phyloP scores from a whole-genome alignment of 92 coral and sea anemone genomes.

The Zoanthus gigantus region DNA sequence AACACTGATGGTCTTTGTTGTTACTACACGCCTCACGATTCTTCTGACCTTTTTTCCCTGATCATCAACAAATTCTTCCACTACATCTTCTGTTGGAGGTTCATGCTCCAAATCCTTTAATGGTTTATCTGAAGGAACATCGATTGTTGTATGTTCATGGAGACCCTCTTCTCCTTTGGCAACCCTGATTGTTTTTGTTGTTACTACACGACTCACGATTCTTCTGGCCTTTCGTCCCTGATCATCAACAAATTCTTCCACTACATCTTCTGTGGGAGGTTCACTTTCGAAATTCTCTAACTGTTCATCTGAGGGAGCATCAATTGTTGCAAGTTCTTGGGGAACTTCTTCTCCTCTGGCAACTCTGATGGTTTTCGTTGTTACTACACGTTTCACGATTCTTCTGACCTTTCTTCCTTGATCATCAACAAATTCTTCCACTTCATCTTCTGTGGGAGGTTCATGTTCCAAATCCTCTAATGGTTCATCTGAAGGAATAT shows the following conservation, averaged over 20 bases:
- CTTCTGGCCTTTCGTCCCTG: slow-evolving; percentile 61
- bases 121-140: not conserved
- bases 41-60: slow-evolving; percentile 61
- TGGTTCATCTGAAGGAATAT: not conserved
- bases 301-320: not conserved
- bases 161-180: not conserved
- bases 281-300: slow-evolving; percentile 29
- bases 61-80: slow-evolving; percentile 74
- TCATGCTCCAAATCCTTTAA: not conserved
- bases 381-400: slow-evolving; percentile 37
- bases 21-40: slow-evolving; percentile 38
- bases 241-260: slow-evolving; percentile 70
- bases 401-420: slow-evolving; percentile 61
- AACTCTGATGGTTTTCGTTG: slow-evolving; percentile 31
- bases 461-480: not conserved
- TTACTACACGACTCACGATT: not conserved
- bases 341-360: not conserved
- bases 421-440: slow-evolving; percentile 74
- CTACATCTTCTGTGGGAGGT: slow-evolving; percentile 52
- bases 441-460: slow-evolving; percentile 59
- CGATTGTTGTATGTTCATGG: not conserved
- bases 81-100: slow-evolving; percentile 57
- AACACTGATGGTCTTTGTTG: slow-evolving; percentile 32
- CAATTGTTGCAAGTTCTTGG: not conserved
- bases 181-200: slow-evolving; percentile 30